Evolutionary conservation across 2,888 invertebrate species (phyloP).

Genomic region (Drosophila demipolita): DNA sequence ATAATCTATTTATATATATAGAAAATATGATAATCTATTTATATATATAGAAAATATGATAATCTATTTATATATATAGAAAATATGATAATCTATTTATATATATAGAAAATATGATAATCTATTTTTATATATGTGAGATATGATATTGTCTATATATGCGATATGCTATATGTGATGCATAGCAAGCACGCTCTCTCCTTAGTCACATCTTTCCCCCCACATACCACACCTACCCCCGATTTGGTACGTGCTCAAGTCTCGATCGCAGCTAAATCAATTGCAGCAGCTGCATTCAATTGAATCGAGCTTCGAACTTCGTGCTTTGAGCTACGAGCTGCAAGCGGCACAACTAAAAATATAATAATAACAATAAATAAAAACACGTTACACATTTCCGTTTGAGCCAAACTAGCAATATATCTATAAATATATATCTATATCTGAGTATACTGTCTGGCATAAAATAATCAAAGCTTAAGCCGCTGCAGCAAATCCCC

Average conservation of each 20-base stretch:
- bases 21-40: no score
- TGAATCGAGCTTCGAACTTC: slow-evolving; percentile 13
- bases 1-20: no score
- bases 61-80: not conserved
- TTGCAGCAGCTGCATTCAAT: slow-evolving; percentile 37
- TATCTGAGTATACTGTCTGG: not conserved
- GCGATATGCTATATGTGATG: not conserved
- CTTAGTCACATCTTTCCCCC: not conserved
- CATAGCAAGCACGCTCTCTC: not conserved
- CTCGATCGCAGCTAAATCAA: slow-evolving; percentile 31
- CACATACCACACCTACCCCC: not conserved
- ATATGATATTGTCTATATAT: not conserved
- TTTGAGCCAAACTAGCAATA: slow-evolving; percentile 17
- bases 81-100: no score
- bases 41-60: not conserved
- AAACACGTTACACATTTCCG: slow-evolving; percentile 71
- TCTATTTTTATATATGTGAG: not conserved
- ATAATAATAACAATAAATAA: not conserved
- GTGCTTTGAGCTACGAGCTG: slow-evolving; percentile 16
- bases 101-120: not conserved
- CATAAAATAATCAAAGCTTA: slow-evolving; percentile 52
- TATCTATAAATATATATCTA: not conserved
- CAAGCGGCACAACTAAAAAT: not conserved
- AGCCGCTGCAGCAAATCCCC: slow-evolving; percentile 19
- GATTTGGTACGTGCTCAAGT: slow-evolving; percentile 37